Percentiles rank a stretch among this genome's conserved stretches.
Evolutionary conservation across 2,113 vertebrate species (phyloP).

Genomic region (Probosciger aterrimus): DNA sequence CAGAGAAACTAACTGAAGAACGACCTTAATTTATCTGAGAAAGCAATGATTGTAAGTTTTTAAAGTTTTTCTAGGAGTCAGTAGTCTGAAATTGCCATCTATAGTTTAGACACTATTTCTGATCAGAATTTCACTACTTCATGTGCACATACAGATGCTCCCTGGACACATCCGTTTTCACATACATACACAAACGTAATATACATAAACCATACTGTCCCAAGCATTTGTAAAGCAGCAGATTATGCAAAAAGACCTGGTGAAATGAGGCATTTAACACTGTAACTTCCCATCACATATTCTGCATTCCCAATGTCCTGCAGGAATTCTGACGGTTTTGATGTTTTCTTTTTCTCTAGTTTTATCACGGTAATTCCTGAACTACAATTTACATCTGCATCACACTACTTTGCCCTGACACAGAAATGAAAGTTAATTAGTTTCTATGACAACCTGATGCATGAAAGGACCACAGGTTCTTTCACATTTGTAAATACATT

Average conservation of each 20-base stretch:
- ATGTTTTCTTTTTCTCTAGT: slow-evolving; percentile 38
- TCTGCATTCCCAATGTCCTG: slow-evolving; percentile 24
- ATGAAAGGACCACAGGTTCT: slow-evolving; percentile 72
- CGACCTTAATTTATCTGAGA: slow-evolving; percentile 36
- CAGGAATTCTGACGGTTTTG: slow-evolving; percentile 62
- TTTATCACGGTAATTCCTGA: slow-evolving; percentile 65
- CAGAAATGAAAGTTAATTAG: slow-evolving; percentile 80
- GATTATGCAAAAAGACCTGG: slow-evolving; percentile 35
- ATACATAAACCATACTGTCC: slow-evolving; percentile 16
- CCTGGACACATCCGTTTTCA: neutral
- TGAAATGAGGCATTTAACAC: slow-evolving; percentile 51
- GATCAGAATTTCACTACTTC: neutral
- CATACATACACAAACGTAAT: neutral
- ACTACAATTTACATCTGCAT: slow-evolving; percentile 72
- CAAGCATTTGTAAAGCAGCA: slow-evolving; percentile 10
- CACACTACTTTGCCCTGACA: slow-evolving; percentile 68
- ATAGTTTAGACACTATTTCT: neutral
- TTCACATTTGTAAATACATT: slow-evolving; percentile 73
- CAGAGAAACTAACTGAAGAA: slow-evolving; percentile 20
- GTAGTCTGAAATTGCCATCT: neutral
- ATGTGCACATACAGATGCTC: neutral
- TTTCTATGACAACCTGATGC: slow-evolving; percentile 78
- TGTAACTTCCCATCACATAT: slow-evolving; percentile 5
- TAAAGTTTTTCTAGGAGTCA: neutral
- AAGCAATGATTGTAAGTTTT: neutral